Evolutionary conservation across 2,888 invertebrate genomes (phyloP).

Genomic region (Rhabditoides inermis): DNA sequence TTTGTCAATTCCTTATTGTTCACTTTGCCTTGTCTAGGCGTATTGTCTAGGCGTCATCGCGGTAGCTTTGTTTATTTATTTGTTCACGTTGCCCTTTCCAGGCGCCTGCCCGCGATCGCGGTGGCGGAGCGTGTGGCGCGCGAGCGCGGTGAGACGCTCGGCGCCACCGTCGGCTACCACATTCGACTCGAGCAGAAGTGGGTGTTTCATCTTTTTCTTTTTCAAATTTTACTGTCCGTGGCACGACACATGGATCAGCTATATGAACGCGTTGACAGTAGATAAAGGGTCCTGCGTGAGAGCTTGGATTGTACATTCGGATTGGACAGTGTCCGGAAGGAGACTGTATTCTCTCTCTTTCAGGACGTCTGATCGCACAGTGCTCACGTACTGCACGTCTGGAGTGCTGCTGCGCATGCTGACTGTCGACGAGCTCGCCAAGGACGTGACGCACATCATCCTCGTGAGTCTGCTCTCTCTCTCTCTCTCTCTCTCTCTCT

Average conservation of each 20-base stretch:
- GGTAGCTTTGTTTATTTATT: too few relatives aligned
- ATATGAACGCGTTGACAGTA: too few relatives aligned
- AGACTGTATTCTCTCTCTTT: conserved; percentile 17
- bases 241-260: too few relatives aligned
- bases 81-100: too few relatives aligned
- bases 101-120: conserved; percentile 76
- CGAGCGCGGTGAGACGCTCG: conserved; percentile 74
- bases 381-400: conserved; percentile 82
- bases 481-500: background rate
- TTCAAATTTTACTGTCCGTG: too few relatives aligned
- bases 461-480: conserved; percentile 50
- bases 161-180: conserved; percentile 77
- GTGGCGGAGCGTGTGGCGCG: conserved; percentile 81
- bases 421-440: conserved; percentile 68
- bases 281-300: too few relatives aligned
- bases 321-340: background rate
- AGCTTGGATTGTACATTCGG: too few relatives aligned
- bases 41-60: too few relatives aligned
- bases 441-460: conserved; percentile 69
- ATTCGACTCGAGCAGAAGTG: conserved; percentile 76
- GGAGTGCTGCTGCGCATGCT: conserved; percentile 79
- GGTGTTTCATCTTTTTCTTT: too few relatives aligned
- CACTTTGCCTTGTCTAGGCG: too few relatives aligned
- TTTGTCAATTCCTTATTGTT: too few relatives aligned
- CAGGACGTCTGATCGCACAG: conserved; percentile 69